A percentile compares a stretch with the other conserved stretches of the same genome.
Conservation (phyloP, 2,888 invertebrate genomes). For the Hoplodrina blanda region DNA sequence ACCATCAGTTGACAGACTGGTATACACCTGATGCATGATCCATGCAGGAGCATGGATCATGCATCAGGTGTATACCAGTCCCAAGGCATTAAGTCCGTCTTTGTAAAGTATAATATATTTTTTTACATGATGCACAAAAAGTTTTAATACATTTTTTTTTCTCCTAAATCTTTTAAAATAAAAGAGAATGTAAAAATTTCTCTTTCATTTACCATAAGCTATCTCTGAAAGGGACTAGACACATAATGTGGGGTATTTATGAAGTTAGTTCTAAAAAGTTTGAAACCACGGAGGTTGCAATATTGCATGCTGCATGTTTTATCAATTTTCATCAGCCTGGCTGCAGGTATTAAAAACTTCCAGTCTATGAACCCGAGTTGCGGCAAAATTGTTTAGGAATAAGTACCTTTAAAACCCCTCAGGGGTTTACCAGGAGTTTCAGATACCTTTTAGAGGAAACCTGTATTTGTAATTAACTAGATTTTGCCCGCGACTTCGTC, state of each 20-base stretch:
- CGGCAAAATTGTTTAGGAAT: constrained; percentile 45
- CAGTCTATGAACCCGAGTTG: constrained; percentile 27
- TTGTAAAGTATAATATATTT: too few species aligned
- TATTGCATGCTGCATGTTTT: constrained; percentile 48
- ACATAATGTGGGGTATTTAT: constrained; percentile 46
- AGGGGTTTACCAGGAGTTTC: too few species aligned
- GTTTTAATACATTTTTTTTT: not conserved
- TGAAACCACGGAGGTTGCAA: constrained; percentile 35
- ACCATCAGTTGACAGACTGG: too few species aligned
- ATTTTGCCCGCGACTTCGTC: too few species aligned
- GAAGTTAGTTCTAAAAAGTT: constrained; percentile 50
- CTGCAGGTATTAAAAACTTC: constrained; percentile 48
- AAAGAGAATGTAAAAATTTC: constrained; percentile 14
- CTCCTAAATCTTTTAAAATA: not conserved
- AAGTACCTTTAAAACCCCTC: too few species aligned
- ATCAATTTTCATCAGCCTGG: constrained; percentile 58
- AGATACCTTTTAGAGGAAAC: too few species aligned
- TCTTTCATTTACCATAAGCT: constrained; percentile 15
- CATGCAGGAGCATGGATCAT: too few species aligned
- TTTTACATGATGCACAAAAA: too few species aligned
- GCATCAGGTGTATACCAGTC: too few species aligned
- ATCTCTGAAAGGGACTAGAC: constrained; percentile 42
- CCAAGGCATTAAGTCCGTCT: too few species aligned
- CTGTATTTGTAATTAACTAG: too few species aligned
- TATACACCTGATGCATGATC: too few species aligned